Conservation (phyloP, 2,888 invertebrate species). For the Nephrotoma guestfalica region DNA sequence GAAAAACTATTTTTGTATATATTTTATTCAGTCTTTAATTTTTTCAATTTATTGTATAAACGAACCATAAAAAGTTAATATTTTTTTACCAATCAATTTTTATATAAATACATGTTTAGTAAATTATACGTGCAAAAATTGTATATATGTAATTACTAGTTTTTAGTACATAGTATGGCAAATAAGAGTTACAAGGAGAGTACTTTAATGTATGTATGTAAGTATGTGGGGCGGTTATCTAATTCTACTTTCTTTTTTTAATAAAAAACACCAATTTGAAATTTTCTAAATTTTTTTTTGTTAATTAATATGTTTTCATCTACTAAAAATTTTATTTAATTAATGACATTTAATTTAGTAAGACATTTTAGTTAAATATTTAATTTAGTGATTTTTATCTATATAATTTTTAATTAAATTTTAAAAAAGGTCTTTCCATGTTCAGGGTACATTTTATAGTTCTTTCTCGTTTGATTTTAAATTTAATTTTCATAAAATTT, state of each 20-base stretch:
- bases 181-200: background rate
- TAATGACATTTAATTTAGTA: background rate
- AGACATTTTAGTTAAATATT: background rate
- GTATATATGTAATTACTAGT: background rate
- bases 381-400: background rate
- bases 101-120: background rate
- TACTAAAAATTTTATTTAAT: background rate
- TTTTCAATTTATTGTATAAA: background rate
- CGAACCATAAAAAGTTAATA: background rate
- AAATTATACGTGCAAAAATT: background rate
- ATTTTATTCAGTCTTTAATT: background rate
- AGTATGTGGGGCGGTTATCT: background rate
- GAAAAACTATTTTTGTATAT: background rate
- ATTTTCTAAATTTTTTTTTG: background rate
- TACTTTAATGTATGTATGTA: background rate
- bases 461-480: background rate
- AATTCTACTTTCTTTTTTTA: background rate
- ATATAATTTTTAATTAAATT: background rate
- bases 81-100: background rate
- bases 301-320: background rate
- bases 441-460: background rate
- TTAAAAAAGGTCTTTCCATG: background rate
- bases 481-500: background rate
- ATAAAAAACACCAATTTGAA: background rate
- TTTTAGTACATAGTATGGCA: background rate